Conservation (phyloP, 2,888 invertebrate genomes). For the Drosophila mimetica region DNA sequence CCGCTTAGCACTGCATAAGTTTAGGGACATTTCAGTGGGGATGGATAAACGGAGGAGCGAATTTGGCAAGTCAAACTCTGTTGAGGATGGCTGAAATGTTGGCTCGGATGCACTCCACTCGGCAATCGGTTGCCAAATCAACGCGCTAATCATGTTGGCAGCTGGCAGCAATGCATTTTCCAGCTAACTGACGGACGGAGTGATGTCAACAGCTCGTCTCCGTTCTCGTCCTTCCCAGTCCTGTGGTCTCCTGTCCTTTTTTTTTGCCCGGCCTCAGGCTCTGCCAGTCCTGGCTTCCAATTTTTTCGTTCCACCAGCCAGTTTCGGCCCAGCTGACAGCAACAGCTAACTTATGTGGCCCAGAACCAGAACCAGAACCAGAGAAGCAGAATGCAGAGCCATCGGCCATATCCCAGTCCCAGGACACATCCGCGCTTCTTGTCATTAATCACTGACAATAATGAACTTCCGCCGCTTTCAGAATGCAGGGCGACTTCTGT, state of each 20-base stretch:
- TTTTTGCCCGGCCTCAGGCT: conserved; percentile 7
- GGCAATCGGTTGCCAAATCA: conserved; percentile 74
- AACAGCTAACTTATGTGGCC: conserved; percentile 71
- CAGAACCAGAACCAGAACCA: conserved; percentile 19
- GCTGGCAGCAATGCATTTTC: conserved; percentile 52
- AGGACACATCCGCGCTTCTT: conserved; percentile 37
- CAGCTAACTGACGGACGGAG: conserved; percentile 59
- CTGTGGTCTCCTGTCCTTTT: conserved; percentile 13
- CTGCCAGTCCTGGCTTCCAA: conserved; percentile 11
- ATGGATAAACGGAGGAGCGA: conserved; percentile 43
- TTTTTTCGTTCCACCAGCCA: conserved; percentile 20
- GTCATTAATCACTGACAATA: conserved; percentile 83
- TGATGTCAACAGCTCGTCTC: conserved; percentile 60
- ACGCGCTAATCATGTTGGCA: conserved; percentile 71
- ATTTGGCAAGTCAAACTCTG: conserved; percentile 53
- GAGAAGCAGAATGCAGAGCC: conserved; percentile 7
- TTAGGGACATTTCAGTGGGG: conserved; percentile 35
- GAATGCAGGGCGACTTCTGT: conserved; percentile 42
- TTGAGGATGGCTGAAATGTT: conserved; percentile 36
- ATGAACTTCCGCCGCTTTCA: conserved; percentile 82
- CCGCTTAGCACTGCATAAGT: conserved; percentile 67
- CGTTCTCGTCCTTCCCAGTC: conserved; percentile 13
- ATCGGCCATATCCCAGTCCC: conserved; percentile 3
- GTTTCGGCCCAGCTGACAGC: conserved; percentile 55
- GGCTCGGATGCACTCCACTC: conserved; percentile 22